Base-by-base conservation (phyloP, 2,797 vertebrate species). In the Tragopan temminckii region DNA sequence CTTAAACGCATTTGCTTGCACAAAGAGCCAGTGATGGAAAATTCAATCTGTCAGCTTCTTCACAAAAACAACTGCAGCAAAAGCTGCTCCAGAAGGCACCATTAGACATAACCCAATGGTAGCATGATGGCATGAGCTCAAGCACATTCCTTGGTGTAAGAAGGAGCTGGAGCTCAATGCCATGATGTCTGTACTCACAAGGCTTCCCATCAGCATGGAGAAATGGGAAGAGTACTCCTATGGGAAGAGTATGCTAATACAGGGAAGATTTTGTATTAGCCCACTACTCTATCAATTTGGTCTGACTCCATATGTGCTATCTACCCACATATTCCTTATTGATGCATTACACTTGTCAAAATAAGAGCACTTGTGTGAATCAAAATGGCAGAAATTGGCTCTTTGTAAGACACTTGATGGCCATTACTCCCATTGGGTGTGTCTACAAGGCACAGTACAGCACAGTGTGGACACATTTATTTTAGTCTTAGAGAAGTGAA, bases 381-480 rank as follows among this genome's bases (percentile, higher is more conserved):
- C 25, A 17, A 43, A 45, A 58, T 24, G 29, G 68, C 29, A 71
- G 20, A 31, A 70, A 10, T 35, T 55, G 24, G 53, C 33, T 35
- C n/a, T 31, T 23, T 7, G 1, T 75, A 29, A 46, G n/a, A 33
- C 24, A 29, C 21, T 46, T 24, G 63, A 46, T 25, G 63, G 42
- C n/a, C 40, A 52, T 38, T 52, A 38, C 31, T 52, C 18, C 40
- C 13, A 14, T 1, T 52, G 59, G 16, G 58, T 68, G 59, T 2
- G 1, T 7, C 83, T 36, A 6, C 4, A 13, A 76, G 42, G 74
- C 43, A 69, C 31, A 8, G 4, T 3, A n/a, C 12, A 52, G 59
- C 0, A 0, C 29, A 31, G 36, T 2, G 7, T 1, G 20, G 63
- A 68, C 33, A 9, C 11, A 48, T 9, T 40, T 64, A 5, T 4